Evolutionary conservation across 2,797 vertebrate genomes (phyloP).

Genomic region (Kryptolebias ocellatus): DNA sequence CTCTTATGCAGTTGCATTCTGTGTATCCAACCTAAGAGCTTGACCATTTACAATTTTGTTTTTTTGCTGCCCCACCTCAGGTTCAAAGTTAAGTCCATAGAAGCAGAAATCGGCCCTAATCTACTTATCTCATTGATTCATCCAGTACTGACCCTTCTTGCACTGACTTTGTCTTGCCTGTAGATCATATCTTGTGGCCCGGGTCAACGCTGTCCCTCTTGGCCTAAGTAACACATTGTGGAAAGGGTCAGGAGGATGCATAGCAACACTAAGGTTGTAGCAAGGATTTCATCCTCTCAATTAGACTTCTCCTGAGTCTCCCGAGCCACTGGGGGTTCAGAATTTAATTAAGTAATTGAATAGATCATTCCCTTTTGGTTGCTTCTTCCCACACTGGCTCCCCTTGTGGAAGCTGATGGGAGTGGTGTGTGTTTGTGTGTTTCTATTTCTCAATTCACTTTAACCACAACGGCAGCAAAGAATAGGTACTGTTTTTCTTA

Average conservation of each 20-base stretch:
- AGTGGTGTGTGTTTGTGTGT: constrained; percentile 20
- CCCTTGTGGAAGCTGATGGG: constrained; percentile 33
- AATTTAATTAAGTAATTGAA: constrained; percentile 73
- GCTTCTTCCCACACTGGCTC: constrained; percentile 26
- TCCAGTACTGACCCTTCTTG: constrained; percentile 40
- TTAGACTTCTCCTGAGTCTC: constrained; percentile 48
- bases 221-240: constrained; percentile 31
- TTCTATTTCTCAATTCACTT: constrained; percentile 26
- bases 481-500: constrained; percentile 20
- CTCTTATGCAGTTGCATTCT: constrained; percentile 20
- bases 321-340: constrained; percentile 25
- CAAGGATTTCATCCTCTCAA: constrained; percentile 52
- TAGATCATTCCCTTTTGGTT: constrained; percentile 58
- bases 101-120: constrained; percentile 53
- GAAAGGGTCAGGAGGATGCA: constrained; percentile 53
- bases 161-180: constrained; percentile 29
- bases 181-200: constrained; percentile 51
- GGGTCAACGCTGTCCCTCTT: constrained; percentile 23
- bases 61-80: constrained; percentile 21
- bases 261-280: constrained; percentile 22
- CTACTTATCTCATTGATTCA: constrained; percentile 61
- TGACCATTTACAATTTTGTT: constrained; percentile 12
- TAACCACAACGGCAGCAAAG: constrained; percentile 31
- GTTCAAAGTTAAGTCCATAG: constrained; percentile 43
- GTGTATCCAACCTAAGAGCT: constrained; percentile 31